A percentile compares a stretch with the other conserved stretches of the same genome.
Conservation (phyloP, 2,797 vertebrate genomes). For the Chelidonichthys spinosus region DNA sequence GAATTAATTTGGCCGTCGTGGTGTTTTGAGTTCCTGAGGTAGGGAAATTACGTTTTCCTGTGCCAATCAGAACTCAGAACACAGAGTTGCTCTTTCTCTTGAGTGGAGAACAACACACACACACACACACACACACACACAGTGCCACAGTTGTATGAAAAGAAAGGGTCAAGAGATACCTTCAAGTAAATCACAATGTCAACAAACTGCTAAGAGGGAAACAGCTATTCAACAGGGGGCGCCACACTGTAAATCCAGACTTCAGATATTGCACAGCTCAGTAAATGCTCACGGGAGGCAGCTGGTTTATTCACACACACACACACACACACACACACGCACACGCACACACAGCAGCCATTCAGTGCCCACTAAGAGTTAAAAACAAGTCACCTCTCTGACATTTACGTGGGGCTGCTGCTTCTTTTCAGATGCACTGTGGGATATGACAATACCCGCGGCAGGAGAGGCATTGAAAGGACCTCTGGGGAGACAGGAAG, state of each 20-base stretch:
- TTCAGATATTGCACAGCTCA: conserved; percentile 32
- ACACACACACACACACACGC: conserved; percentile 11
- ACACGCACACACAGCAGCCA: conserved; percentile 24
- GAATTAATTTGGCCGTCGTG: conserved; percentile 38
- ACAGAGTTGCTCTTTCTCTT: conserved; percentile 1
- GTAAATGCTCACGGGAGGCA: conserved; percentile 47
- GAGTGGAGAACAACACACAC: background rate
- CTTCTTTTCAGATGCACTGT: conserved; percentile 79
- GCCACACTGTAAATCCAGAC: conserved; percentile 50
- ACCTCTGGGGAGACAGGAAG: conserved; percentile 76
- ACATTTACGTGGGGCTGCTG: conserved; percentile 78
- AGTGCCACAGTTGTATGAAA: background rate
- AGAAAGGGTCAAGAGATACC: conserved; percentile 10
- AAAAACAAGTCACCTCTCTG: conserved; percentile 83
- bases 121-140: background rate
- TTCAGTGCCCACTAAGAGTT: conserved; percentile 71
- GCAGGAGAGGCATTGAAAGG: conserved; percentile 78
- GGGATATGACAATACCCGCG: conserved; percentile 80
- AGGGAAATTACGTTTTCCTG: background rate
- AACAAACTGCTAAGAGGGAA: conserved; percentile 24
- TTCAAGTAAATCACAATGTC: conserved; percentile 37
- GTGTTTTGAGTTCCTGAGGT: conserved; percentile 11
- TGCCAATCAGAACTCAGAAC: conserved; percentile 33
- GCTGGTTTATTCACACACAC: conserved; percentile 59
- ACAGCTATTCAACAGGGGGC: conserved; percentile 67